Evolutionary conservation across 2,888 invertebrate genomes (phyloP), one percentile per base, ranked within the genome.

Genomic region (Eupeodes luniger): DNA sequence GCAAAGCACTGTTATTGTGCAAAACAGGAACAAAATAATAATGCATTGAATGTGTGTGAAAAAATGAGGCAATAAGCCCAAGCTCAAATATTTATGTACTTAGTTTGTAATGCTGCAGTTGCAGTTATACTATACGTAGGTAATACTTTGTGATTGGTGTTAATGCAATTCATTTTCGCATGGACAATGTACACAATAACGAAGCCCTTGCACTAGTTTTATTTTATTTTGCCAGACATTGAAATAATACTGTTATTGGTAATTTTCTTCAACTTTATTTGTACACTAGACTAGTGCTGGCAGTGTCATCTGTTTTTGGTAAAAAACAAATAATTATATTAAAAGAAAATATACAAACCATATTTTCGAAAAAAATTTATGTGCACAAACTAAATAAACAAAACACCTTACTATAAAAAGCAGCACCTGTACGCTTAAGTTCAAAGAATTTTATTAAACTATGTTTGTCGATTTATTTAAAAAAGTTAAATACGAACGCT

Each of bases 1-100:
- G 27, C 72, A 67, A 27, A 27, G 27, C 27, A 40, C 40, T 40
- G 40, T 40, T 53, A 81, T 78, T 82, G 78, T 82, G 85, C 72
- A 85, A 85, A 85, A 85, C 74, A 85, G 82, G 78, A 77, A 85
- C 76, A 66, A 76, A 76, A 81, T 77, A 80, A 76, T 66, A 82
- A 62, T 76, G 66, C 59, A 59, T 44, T 74, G 19, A 44, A 69
- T 57, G 47, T 76, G 57, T 67, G 53, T 5, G n/a, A 66, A 76
- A 27, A 77, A 74, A 74, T 16, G 53, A 74, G 27, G 55, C 74
- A 82, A 69, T 85, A 81, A 76, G 72, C 14, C 69, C 34, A 67
- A 72, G 76, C 72, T 70, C 53, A 83, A 62, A 55, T 9, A 40
- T 47, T 4, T 47, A 47, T 11, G 11, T 47, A 47, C 4, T 1